Evolutionary conservation across 1,140 invertebrate genomes (phyloP), one percentile per base, ranked within the genome.

Genomic region (Halesus radiatus): DNA sequence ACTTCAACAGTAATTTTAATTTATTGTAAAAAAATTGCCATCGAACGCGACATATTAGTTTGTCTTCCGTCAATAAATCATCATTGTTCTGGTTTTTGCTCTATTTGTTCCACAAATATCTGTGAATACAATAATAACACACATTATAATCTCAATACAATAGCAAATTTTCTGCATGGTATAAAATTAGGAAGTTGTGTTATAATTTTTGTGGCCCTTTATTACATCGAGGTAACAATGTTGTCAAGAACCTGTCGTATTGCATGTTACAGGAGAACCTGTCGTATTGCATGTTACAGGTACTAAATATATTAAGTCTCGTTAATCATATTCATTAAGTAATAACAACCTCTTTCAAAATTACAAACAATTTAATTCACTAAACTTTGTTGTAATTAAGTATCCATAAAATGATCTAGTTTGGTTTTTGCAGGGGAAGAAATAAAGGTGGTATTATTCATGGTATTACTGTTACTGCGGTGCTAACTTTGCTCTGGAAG

Each of bases 1-100:
- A 83, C 82, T 83, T 83, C 80, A 83, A 83, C 82, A 83, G 82
- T 83, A 80, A 83, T 81, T 81, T 81, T 81, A 66, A 81, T 83
- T 81, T 83, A 83, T 83, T 83, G 82, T 83, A 83, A 83, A 83
- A 78, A 83, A 83, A 83, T 81, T 83, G 82, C 82, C 82, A 83
- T 83, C 77, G 77, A 83, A 79, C 68, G 80, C 75, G 80, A 83
- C 82, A 83, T 83, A 79, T 81, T 78, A 66, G 64, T 83, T 81
- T 80, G 68, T 78, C 76, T 80, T 83, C 76, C 74, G 76, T 70
- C 78, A 79, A 58, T 76, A 78, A 80, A 83, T 81, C 76, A 83
- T 81, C 76, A 78, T 80, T 82, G 64, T 80, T 80, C 76, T 78
- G 80, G 72, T 81, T 54, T 83, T 78, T 60, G 76, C 74, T n/a